These are phyloP conservation scores for Enteromius anoplus DNA, from an alignment of 2,797 vertebrate genomes.

Conservation along the genomic window DNA sequence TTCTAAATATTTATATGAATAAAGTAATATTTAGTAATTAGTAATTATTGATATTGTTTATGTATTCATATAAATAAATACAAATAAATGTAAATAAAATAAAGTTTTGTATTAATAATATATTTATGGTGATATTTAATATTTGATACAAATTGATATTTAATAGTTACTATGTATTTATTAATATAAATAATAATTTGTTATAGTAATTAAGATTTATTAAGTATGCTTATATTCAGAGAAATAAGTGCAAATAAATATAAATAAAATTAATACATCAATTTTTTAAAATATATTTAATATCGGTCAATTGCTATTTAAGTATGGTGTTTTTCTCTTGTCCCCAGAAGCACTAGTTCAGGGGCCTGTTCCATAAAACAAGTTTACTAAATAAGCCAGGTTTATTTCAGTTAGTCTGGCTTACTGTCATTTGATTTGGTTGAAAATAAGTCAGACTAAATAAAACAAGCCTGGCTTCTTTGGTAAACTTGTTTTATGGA, in stretches of 20 bases:
- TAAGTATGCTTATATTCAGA: neutral
- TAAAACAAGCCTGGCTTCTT: too few relatives aligned
- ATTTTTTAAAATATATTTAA: neutral
- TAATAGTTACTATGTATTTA: neutral
- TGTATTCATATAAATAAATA: neutral
- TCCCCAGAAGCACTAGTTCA: constrained; percentile 61
- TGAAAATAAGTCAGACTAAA: too few relatives aligned
- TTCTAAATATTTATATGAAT: neutral
- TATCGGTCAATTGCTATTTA: neutral
- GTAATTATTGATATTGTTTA: neutral
- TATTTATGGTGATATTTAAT: neutral
- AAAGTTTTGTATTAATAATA: neutral
- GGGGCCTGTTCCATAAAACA: too few relatives aligned
- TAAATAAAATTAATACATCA: neutral
- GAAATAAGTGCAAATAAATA: too few relatives aligned
- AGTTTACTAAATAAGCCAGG: too few relatives aligned
- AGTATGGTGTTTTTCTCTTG: constrained; percentile 57
- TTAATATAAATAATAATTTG: too few relatives aligned
- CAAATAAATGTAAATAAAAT: neutral
- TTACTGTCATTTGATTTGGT: too few relatives aligned
- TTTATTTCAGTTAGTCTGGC: too few relatives aligned
- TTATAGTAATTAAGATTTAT: neutral
- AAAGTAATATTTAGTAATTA: neutral
- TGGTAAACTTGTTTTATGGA: too few relatives aligned
- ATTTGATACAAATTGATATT: neutral